Evolutionary conservation across 2,113 vertebrate genomes (phyloP).

Genomic region (Climacteris rufus): DNA sequence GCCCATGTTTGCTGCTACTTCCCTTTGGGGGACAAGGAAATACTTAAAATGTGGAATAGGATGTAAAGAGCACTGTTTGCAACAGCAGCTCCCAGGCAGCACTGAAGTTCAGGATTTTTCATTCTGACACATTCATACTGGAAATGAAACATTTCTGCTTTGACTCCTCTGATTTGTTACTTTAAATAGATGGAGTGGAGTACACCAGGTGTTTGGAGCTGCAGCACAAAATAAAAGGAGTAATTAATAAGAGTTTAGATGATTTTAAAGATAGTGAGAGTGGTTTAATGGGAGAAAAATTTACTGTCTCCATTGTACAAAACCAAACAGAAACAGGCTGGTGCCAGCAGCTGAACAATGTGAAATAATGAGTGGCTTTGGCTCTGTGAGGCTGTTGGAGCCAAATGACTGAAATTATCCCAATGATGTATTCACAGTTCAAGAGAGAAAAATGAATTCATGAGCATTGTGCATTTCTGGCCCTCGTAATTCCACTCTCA

Average conservation of each 20-base stretch:
- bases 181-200: background rate
- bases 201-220: background rate
- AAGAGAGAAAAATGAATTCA: background rate
- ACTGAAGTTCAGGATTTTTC: background rate
- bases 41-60: background rate
- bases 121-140: background rate
- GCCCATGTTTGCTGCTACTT: background rate
- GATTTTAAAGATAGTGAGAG: background rate
- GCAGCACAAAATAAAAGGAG: background rate
- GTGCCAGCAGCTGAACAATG: background rate
- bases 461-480: background rate
- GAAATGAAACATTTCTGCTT: conserved; percentile 1
- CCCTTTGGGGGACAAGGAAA: background rate
- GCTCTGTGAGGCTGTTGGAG: background rate
- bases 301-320: background rate
- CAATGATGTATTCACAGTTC: background rate
- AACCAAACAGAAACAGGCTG: background rate
- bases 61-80: background rate
- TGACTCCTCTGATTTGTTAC: background rate
- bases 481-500: background rate
- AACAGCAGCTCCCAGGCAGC: conserved; percentile 3
- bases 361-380: background rate
- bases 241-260: background rate
- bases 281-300: background rate
- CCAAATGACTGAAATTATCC: background rate